Percentiles rank a stretch among this genome's conserved stretches.
Evolutionary conservation across 92 coral and sea anemone species (phyloP).

Genomic region (Metridium senile): DNA sequence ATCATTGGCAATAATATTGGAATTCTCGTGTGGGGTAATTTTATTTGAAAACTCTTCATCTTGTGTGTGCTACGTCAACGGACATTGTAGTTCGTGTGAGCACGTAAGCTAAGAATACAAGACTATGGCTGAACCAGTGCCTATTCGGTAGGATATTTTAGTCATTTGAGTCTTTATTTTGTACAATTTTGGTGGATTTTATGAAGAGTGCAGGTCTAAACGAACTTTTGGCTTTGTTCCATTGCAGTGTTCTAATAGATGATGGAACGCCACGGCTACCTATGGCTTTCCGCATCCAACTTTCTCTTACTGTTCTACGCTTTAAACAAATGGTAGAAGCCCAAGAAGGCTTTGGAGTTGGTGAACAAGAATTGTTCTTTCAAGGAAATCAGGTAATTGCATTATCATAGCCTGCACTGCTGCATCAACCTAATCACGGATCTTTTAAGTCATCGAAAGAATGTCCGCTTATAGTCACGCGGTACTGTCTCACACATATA

Average conservation of each 20-base stretch:
- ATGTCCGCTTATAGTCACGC: constrained; percentile 41
- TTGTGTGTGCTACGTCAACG: constrained; percentile 28
- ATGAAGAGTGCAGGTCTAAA: constrained; percentile 19
- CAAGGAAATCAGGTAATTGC: constrained; percentile 83
- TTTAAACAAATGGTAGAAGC: constrained; percentile 97
- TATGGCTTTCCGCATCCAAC: constrained; percentile 90
- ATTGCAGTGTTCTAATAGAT: constrained; percentile 84
- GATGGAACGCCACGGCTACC: constrained; percentile 99
- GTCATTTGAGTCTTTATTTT: background rate
- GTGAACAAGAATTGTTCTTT: constrained; percentile 91
- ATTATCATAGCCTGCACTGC: constrained; percentile 15
- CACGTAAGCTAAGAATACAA: constrained; percentile 6
- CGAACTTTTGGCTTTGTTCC: constrained; percentile 50
- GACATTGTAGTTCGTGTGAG: constrained; percentile 24
- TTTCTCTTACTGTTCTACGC: constrained; percentile 78
- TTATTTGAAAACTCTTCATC: constrained; percentile 18
- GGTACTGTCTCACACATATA: background rate
- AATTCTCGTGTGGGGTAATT: background rate
- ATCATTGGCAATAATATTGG: background rate
- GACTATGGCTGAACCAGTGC: constrained; percentile 76
- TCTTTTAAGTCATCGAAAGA: constrained; percentile 5
- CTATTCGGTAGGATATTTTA: constrained; percentile 72
- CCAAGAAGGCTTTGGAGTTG: constrained; percentile 95
- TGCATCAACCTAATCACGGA: background rate
- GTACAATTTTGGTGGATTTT: background rate